Evolutionary conservation across 2,888 invertebrate species (phyloP), one percentile per base, ranked within the genome.

Genomic region (Hirtodrosophila histrioides): DNA sequence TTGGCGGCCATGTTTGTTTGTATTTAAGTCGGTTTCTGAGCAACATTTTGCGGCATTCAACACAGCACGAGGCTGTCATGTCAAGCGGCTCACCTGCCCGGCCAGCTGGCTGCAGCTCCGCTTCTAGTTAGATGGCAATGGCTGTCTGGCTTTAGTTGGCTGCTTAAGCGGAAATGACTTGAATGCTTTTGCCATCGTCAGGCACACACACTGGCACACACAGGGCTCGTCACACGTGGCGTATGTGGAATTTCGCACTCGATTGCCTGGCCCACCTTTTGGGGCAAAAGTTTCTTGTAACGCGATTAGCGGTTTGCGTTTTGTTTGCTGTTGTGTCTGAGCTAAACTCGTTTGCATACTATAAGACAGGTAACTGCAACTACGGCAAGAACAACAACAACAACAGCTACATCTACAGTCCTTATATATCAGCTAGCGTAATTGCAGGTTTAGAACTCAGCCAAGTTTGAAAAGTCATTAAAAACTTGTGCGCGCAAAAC

Each of bases 401-500:
- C 37, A 53, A 39, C 51, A 60, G 29, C 27, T 27, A 27, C 3
- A 3, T 27, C 27, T 27, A 27, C 27, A 17, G 17, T 17, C 17
- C 17, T 17, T 27, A 27, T 27, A 27, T 27, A 27, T 27, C 23
- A n/a, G 64, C 43, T 75, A 80, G 71, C 64, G 84, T 84, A 88
- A 88, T 88, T 86, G 86, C 86, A 69, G 84, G 62, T 69, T 83
- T 69, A 69, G 75, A 64, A 31, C 70, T 68, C 62, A 45, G 57
- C 50, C 41, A 51, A 88, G 76, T 89, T 90, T 78, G 69, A 81
- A 89, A 90, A 90, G 90, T 90, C 90, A 90, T 90, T 90, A 90
- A 88, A 90, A 90, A 90, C 75, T 89, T 89, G 75, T 45, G 56
- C 57, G 51, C 69, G 17, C 33, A 51, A 60, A 89, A 89, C 82